phyloP scores from a whole-genome alignment of 1,140 invertebrate genomes.

The Brachionus rubens region DNA sequence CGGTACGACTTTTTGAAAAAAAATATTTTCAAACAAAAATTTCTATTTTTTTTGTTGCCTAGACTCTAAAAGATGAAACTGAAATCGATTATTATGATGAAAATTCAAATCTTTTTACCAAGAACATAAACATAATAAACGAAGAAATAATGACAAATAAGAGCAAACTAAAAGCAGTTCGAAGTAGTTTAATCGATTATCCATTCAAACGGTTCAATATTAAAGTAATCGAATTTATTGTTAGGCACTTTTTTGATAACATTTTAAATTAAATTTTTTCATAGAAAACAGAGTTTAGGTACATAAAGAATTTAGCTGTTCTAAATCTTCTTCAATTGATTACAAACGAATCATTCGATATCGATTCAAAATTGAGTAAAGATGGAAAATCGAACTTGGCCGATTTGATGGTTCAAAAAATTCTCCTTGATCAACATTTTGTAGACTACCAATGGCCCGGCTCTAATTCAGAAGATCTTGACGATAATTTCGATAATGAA shows the following conservation, averaged over 20 bases:
- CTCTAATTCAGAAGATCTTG: not conserved
- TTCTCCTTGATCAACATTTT: slow-evolving; percentile 7
- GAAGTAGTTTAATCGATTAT: slow-evolving; percentile 21
- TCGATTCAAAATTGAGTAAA: not conserved
- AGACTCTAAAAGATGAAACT: not conserved
- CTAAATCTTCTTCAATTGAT: slow-evolving; percentile 22
- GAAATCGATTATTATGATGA: slow-evolving; percentile 10
- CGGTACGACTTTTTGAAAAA: not conserved
- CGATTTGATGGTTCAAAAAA: slow-evolving; percentile 3
- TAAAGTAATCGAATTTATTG: not conserved
- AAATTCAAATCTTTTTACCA: slow-evolving; percentile 7
- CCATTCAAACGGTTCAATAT: not conserved
- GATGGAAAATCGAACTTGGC: slow-evolving; percentile 6
- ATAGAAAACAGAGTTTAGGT: slow-evolving; percentile 1
- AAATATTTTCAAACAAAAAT: not conserved
- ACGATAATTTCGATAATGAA: slow-evolving; percentile 45
- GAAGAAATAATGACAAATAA: slow-evolving; percentile 6
- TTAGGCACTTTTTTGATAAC: not conserved
- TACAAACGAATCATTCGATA: not conserved
- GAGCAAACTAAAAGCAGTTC: slow-evolving; percentile 23
- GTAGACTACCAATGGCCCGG: slow-evolving; percentile 35
- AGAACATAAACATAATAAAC: slow-evolving; percentile 16
- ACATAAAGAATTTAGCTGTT: not conserved
- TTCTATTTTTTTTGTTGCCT: not conserved
- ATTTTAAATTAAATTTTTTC: not conserved